Base-by-base conservation (phyloP, 2,888 invertebrate genomes). In the Lumbricus terrestris region DNA sequence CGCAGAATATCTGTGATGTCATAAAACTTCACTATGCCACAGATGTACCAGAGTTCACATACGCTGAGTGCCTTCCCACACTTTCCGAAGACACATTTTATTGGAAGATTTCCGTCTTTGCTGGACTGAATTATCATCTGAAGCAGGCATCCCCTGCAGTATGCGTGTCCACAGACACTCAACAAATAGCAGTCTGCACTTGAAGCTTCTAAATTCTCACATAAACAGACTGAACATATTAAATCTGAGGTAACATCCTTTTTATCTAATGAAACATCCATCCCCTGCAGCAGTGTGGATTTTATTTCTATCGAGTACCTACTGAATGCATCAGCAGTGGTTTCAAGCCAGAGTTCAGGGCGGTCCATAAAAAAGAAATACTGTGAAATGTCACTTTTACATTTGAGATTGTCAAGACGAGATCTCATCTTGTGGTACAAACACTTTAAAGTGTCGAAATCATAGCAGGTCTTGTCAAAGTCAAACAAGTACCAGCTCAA, bases 301-400 rank as follows among this genome's bases (percentile, higher is more conserved):
- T 85, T 85, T 1, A 35, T 37, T 35, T 85, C 85, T 6, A 16
- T 15, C 5, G 18, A 35, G 85, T 85, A 85, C 35, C 85, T 85
- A 20, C 23, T 18, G 85, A 85, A 85, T 23, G 23, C 34, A 2
- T 85, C 85, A 35, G 85, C 85, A 23, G 16, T 85, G 3, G 85
- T 85, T 85, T 85, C 85, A 23, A 85, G 85, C 85, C 85, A 85
- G 0, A 85, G 85, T 85, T 85, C 85, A 35, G 85, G 34, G 23
- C 34, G 35, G 23, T 85, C 85, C 15, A 35, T 11, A 34, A 18
- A 37, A 16, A 85, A 85, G 37, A 85, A 34, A 35, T 85, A 34
- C 37, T 85, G 85, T 85, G 34, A 34, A 34, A 85, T 37, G 35
- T 23, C 20, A 23, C 11, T 15, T 0, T 35, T 85, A 23, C 85